phyloP scores from a whole-genome alignment of 2,113 vertebrate species.

The Bucco capensis region DNA sequence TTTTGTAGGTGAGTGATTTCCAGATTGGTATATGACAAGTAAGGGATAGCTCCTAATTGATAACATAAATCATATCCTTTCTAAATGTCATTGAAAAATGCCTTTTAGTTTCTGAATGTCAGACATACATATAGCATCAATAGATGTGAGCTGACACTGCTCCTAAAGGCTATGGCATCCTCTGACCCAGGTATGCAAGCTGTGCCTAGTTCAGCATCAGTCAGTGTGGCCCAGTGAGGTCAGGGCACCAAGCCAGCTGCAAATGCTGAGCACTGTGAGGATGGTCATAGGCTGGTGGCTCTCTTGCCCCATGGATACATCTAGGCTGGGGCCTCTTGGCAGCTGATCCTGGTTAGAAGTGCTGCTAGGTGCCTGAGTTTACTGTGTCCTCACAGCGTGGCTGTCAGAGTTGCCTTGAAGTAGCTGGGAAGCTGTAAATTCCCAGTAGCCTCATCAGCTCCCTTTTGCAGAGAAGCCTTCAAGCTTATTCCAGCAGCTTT shows the following conservation, averaged over 20 bases:
- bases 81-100: not conserved
- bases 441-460: not conserved
- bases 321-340: not conserved
- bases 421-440: not conserved
- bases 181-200: fast-evolving
- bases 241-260: not conserved
- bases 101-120: not conserved
- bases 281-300: too few relatives aligned
- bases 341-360: not conserved
- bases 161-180: not conserved
- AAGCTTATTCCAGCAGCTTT: not conserved
- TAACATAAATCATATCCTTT: not conserved
- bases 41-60: not conserved
- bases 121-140: not conserved
- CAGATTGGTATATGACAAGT: not conserved
- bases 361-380: fast-evolving
- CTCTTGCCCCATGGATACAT: fast-evolving
- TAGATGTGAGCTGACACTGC: not conserved
- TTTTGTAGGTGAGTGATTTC: not conserved
- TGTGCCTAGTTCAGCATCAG: fast-evolving
- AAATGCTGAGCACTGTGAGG: not conserved
- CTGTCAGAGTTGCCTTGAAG: not conserved
- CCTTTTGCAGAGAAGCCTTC: not conserved
- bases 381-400: fast-evolving
- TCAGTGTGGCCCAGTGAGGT: fast-evolving